Evolutionary conservation across 1,140 invertebrate species (phyloP).

Genomic region (Drosophila pseudoobscura): DNA sequence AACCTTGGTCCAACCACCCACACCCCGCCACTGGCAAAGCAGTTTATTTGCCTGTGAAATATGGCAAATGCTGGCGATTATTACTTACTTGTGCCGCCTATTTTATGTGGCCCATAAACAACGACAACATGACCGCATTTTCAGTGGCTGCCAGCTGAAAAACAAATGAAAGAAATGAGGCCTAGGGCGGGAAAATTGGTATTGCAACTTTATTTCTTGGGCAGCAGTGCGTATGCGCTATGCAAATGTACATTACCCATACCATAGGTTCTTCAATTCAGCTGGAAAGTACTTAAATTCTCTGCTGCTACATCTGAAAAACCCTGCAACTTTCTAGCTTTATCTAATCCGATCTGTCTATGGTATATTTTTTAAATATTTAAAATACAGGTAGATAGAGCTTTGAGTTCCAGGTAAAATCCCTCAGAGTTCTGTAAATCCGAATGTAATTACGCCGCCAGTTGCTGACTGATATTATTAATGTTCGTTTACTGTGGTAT

Average conservation of each 20-base stretch:
- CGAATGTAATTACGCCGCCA: constrained; percentile 47
- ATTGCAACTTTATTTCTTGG: constrained; percentile 30
- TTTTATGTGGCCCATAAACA: constrained; percentile 64
- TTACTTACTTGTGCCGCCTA: constrained; percentile 60
- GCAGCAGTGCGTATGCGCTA: constrained; percentile 43
- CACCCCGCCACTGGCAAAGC: constrained; percentile 8
- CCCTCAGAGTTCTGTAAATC: constrained; percentile 12
- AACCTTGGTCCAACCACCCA: constrained; percentile 43
- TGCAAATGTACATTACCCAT: constrained; percentile 30
- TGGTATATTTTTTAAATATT: constrained; percentile 1
- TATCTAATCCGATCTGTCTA: not conserved
- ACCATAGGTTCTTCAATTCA: constrained; percentile 18
- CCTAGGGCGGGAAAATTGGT: constrained; percentile 27
- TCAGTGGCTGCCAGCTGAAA: constrained; percentile 24
- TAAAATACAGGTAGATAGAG: not conserved
- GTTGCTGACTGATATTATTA: constrained; percentile 47
- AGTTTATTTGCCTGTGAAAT: constrained; percentile 77
- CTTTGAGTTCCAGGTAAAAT: constrained; percentile 22
- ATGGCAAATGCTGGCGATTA: constrained; percentile 75
- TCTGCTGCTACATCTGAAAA: too few species aligned
- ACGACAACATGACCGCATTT: constrained; percentile 46
- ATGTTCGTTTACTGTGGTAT: constrained; percentile 31
- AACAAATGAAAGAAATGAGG: constrained; percentile 29
- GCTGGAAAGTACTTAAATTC: not conserved
- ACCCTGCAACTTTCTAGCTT: not conserved